Percentiles rank a stretch among this genome's conserved stretches.
Conservation (phyloP, 2,888 invertebrate genomes). For the Drosophila antonietae region DNA sequence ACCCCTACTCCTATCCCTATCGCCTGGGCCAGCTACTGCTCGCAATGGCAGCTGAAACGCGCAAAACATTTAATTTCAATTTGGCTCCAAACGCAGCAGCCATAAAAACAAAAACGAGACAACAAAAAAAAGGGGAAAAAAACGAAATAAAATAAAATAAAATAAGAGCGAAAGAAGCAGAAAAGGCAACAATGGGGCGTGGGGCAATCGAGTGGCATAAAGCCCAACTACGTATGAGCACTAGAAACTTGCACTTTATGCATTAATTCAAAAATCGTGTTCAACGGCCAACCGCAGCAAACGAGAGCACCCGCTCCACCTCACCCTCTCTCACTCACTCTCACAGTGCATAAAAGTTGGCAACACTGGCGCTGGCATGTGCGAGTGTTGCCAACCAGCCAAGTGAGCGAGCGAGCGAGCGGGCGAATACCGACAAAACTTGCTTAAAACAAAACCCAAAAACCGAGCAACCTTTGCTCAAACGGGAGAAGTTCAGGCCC, state of each 20-base stretch:
- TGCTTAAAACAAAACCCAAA: conserved; percentile 21
- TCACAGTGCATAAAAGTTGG: conserved; percentile 32
- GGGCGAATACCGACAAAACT: conserved; percentile 16
- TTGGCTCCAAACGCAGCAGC: conserved; percentile 53
- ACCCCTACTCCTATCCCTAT: background rate
- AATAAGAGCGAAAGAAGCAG: background rate
- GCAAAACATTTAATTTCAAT: conserved; percentile 67
- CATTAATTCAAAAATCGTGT: conserved; percentile 74
- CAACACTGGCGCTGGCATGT: conserved; percentile 36
- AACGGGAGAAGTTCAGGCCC: conserved; percentile 20
- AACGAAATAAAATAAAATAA: conserved; percentile 1
- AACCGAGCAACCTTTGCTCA: conserved; percentile 5
- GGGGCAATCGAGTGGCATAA: conserved; percentile 10
- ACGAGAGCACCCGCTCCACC: background rate
- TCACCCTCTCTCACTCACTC: background rate
- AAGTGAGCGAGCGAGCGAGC: conserved; percentile 22
- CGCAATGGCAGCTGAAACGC: conserved; percentile 14
- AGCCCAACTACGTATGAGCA: conserved; percentile 20
- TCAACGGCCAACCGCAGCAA: conserved; percentile 53
- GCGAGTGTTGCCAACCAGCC: conserved; percentile 42
- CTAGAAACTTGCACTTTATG: conserved; percentile 59
- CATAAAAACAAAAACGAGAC: conserved; percentile 27
- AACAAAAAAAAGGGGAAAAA: background rate
- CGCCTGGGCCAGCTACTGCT: background rate
- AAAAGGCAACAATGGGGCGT: background rate